Conservation (phyloP, 2,113 vertebrate species). For the Ictalurus furcatus region DNA sequence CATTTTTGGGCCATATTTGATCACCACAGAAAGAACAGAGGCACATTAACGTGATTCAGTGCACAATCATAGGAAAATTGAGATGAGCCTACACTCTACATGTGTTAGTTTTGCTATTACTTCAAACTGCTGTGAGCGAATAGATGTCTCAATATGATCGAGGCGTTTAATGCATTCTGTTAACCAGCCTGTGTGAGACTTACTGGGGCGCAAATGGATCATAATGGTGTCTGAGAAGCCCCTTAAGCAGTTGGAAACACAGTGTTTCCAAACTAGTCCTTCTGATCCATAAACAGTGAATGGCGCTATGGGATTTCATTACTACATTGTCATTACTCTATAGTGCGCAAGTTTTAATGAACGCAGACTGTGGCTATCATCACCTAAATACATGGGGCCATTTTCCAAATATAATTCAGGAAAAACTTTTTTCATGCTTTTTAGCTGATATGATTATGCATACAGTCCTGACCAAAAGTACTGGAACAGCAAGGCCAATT, state of each 20-base stretch:
- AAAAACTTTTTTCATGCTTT: slow-evolving; percentile 66
- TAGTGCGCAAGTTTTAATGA: slow-evolving; percentile 60
- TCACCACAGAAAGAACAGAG: neutral
- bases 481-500: too few species aligned
- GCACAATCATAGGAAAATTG: neutral
- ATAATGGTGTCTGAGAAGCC: slow-evolving; percentile 72
- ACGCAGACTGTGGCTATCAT: slow-evolving; percentile 50
- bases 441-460: slow-evolving; percentile 66
- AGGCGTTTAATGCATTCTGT: slow-evolving; percentile 63
- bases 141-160: slow-evolving; percentile 55
- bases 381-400: slow-evolving; percentile 72
- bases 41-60: slow-evolving; percentile 48
- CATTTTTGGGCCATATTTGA: slow-evolving; percentile 4
- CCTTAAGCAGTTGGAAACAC: slow-evolving; percentile 68
- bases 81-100: neutral
- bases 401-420: slow-evolving; percentile 72
- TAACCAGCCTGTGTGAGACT: slow-evolving; percentile 67
- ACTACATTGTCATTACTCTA: slow-evolving; percentile 70
- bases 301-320: slow-evolving; percentile 70
- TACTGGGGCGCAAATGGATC: slow-evolving; percentile 70
- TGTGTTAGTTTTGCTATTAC: slow-evolving; percentile 59
- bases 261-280: slow-evolving; percentile 62
- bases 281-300: slow-evolving; percentile 70
- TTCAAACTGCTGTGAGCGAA: slow-evolving; percentile 65
- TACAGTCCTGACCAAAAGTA: neutral